Conservation (phyloP, 2,888 invertebrate species). For the Aleiodes alternator region DNA sequence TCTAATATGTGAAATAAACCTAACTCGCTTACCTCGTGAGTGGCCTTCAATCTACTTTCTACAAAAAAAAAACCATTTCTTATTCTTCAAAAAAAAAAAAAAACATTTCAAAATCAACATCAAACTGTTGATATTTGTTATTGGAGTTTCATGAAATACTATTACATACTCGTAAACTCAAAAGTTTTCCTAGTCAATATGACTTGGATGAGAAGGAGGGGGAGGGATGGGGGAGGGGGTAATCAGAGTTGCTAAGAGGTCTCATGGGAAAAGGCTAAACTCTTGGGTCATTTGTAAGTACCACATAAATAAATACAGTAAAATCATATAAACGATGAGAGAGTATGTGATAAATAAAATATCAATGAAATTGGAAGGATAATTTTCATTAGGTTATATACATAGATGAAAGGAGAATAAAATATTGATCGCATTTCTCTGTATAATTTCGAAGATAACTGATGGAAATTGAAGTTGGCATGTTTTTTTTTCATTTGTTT, state of each 20-base stretch:
- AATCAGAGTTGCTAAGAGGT: conserved; percentile 19
- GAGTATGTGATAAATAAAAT: conserved; percentile 22
- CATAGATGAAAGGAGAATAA: background rate
- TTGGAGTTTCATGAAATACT: background rate
- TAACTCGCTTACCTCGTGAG: conserved; percentile 14
- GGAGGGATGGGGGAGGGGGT: background rate
- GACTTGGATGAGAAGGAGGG: background rate
- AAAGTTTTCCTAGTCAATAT: conserved; percentile 15
- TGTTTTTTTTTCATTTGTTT: background rate
- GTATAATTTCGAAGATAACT: background rate
- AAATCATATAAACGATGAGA: conserved; percentile 10
- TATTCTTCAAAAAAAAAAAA: background rate
- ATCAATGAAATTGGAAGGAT: conserved; percentile 15
- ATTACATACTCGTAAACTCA: conserved; percentile 9
- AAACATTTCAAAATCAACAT: background rate
- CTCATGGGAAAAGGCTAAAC: conserved; percentile 27
- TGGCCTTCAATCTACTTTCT: conserved; percentile 30
- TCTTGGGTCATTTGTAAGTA: conserved; percentile 22
- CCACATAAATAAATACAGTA: conserved; percentile 13
- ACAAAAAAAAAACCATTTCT: background rate
- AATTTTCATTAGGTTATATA: conserved; percentile 14
- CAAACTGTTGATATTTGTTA: background rate
- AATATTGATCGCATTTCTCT: conserved; percentile 19
- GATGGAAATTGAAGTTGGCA: background rate
- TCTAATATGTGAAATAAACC: background rate